These are phyloP conservation scores for Eristalis arbustorum DNA, from an alignment of 2,888 invertebrate species.

Conservation along the genomic window DNA sequence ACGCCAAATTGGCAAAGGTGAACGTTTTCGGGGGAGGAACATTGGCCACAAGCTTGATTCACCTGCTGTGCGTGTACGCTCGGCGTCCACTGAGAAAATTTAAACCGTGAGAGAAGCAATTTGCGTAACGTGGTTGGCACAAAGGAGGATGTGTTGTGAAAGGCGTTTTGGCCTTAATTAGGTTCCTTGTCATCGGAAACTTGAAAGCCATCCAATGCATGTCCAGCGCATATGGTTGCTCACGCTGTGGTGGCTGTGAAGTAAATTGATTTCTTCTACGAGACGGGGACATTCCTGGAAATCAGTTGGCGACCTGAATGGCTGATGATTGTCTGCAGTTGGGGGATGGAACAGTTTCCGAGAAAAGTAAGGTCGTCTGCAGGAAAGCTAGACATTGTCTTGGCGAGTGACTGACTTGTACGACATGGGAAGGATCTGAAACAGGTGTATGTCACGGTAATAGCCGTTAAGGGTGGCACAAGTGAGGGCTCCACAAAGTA, in stretches of 20 bases:
- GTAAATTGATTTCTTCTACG: background rate
- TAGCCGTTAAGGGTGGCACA: too few species aligned
- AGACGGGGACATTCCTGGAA: background rate
- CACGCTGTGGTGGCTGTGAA: background rate
- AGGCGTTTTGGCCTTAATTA: slow-evolving; percentile 48
- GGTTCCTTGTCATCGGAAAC: slow-evolving; percentile 8
- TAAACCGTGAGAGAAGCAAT: slow-evolving; percentile 41
- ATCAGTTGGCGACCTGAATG: background rate
- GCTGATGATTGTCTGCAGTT: background rate
- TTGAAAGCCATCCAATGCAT: background rate
- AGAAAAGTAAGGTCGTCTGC: too few species aligned
- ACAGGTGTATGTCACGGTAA: too few species aligned
- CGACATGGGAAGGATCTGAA: too few species aligned
- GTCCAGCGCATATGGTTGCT: background rate
- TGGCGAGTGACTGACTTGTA: too few species aligned
- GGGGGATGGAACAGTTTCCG: too few species aligned
- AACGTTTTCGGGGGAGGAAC: slow-evolving; percentile 22
- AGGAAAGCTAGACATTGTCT: too few species aligned
- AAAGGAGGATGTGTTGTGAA: slow-evolving; percentile 40
- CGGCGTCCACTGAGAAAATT: slow-evolving; percentile 27
- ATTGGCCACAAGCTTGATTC: slow-evolving; percentile 33
- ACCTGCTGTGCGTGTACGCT: slow-evolving; percentile 61
- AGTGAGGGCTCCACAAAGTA: too few species aligned
- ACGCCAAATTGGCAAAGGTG: slow-evolving; percentile 37
- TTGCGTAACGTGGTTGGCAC: slow-evolving; percentile 37